Conservation (phyloP, 2,113 vertebrate species). For the Pelodiscus sinensis region DNA sequence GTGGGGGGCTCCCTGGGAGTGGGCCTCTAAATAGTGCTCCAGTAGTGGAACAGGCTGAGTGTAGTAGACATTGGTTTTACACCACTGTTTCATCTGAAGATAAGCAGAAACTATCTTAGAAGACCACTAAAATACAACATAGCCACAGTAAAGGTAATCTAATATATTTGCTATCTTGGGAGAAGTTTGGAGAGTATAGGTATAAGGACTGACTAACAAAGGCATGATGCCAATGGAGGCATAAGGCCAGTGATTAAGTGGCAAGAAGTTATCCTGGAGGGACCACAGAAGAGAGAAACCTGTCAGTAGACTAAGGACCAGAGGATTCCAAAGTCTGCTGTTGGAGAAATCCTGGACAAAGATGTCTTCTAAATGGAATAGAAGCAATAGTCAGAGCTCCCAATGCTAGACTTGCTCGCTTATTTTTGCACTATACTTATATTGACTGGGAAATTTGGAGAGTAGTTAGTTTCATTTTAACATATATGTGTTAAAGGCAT, state of each 20-base stretch:
- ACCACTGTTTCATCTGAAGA: constrained; percentile 31
- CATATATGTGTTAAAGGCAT: background rate
- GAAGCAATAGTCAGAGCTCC: background rate
- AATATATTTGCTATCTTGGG: too few relatives aligned
- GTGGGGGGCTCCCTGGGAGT: too few relatives aligned
- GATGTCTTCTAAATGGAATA: background rate
- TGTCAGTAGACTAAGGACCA: constrained; percentile 5
- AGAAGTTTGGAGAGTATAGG: background rate
- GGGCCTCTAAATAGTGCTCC: constrained; percentile 57
- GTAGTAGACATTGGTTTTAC: constrained; percentile 16
- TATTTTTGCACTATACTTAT: constrained; percentile 16
- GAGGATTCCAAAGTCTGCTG: constrained; percentile 43
- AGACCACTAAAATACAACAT: background rate
- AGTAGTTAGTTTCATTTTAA: background rate
- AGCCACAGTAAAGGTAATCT: too few relatives aligned
- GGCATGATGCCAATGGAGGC: background rate
- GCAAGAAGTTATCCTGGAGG: constrained; percentile 46
- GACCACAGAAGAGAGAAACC: constrained; percentile 33
- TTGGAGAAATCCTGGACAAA: constrained; percentile 24
- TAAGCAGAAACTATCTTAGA: constrained; percentile 31
- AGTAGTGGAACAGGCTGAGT: constrained; percentile 16
- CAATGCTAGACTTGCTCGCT: background rate
- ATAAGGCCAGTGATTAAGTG: background rate
- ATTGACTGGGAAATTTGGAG: constrained; percentile 55
- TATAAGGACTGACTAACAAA: constrained; percentile 53